Percentiles rank a stretch among this genome's conserved stretches.
These are phyloP conservation scores for Phengaris arion DNA, from an alignment of 2,888 invertebrate genomes.

Conservation along the genomic window DNA sequence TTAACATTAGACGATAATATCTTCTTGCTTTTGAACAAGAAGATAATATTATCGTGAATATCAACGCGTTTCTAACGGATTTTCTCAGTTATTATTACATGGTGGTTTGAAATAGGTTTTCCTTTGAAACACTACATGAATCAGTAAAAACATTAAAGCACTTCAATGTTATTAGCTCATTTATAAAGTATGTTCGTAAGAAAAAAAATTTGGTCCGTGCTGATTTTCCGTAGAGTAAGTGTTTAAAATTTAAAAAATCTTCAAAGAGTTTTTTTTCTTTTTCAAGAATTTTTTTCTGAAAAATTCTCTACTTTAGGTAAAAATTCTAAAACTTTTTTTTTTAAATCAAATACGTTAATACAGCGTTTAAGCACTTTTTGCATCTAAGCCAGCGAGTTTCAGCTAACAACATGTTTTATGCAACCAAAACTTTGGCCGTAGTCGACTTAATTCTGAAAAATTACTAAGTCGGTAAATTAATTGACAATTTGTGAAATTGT, in stretches of 20 bases:
- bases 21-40: not conserved
- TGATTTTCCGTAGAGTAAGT: not conserved
- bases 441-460: not conserved
- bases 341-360: slow-evolving; percentile 18
- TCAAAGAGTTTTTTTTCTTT: not conserved
- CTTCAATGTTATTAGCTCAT: slow-evolving; percentile 16
- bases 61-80: not conserved
- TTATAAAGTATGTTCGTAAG: not conserved
- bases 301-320: slow-evolving; percentile 21
- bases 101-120: not conserved
- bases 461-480: not conserved
- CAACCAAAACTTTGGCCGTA: slow-evolving; percentile 11
- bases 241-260: slow-evolving; percentile 6
- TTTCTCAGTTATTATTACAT: not conserved
- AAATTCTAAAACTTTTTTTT: slow-evolving; percentile 20
- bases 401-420: not conserved
- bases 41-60: not conserved
- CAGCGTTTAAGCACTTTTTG: slow-evolving; percentile 26
- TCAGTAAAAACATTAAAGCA: slow-evolving; percentile 8
- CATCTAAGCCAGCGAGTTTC: slow-evolving; percentile 16
- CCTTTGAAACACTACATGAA: not conserved
- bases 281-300: slow-evolving; percentile 9
- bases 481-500: not conserved
- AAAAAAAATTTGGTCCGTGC: slow-evolving; percentile 23
- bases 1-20: too few species aligned